Evolutionary conservation across 2,797 vertebrate genomes (phyloP), one percentile per base, ranked within the genome.

Genomic region (Microctenopoma lineatum): DNA sequence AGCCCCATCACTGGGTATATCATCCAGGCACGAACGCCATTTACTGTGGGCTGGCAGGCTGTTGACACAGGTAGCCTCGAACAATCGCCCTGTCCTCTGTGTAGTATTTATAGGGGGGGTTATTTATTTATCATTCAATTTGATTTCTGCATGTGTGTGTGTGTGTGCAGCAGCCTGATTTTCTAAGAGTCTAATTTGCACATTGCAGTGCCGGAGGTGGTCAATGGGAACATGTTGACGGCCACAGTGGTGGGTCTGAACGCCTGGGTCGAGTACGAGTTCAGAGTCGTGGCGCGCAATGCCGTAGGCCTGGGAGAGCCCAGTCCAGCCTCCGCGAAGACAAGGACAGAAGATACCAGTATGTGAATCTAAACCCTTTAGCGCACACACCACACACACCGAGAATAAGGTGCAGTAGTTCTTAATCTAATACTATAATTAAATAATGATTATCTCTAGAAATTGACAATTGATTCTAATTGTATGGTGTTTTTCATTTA

Each of bases 201-300:
- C 50, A 39, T 67, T 63, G 7, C 54, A 98, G 97, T 97, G 84
- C 97, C 97, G 0, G 95, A 96, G 29, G 79, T 95, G 81, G 94
- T 98, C 4, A 93, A 94, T 41, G 97, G 97, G 5, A 96, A 93
- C 82, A 95, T 95, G 38, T 92, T 95, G 86, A 96, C 95, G 0
- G 94, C 96, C 51, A 96, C 96, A 0, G 96, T 97, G 32, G 95
- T 96, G 51, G 96, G 96, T 75, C 91, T 99, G 84, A 98, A 96
- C 27, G 97, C 97, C 44, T 98, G 97, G 97, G 97, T 98, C 88
- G 97, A 99, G 91, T 98, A 98, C 15, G 96, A 99, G 90, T 99
- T 99, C 79, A 95, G 97, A 71, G 95, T 97, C 59, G 95, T 99
- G 71, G 96, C 96, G 81, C 96, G 92, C 84, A 99, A 99, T 81